Conservation (phyloP, 2,797 vertebrate species). For the Mormyrops boulengeri region DNA sequence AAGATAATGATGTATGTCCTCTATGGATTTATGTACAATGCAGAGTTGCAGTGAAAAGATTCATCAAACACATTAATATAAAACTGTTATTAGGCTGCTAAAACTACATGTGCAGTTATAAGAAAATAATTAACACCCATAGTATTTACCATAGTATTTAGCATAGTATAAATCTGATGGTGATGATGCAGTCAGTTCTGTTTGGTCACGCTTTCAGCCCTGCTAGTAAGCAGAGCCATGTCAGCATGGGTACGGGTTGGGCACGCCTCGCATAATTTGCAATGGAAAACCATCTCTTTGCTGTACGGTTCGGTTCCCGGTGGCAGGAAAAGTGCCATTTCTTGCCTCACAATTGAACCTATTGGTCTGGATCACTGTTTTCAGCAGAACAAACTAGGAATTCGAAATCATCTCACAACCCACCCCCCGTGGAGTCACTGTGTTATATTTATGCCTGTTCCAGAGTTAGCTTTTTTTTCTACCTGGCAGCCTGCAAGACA, state of each 20-base stretch:
- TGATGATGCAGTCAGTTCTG: neutral
- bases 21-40: neutral
- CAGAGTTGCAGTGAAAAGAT: neutral
- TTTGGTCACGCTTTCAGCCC: neutral
- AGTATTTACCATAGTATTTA: neutral
- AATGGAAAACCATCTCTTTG: neutral
- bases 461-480: neutral
- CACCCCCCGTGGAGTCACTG: neutral
- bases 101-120: neutral
- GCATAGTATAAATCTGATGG: neutral
- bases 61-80: neutral
- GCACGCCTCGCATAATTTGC: neutral
- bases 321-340: neutral
- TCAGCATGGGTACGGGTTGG: neutral
- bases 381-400: neutral
- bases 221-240: neutral
- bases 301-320: neutral
- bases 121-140: neutral
- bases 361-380: neutral
- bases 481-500: neutral
- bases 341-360: neutral
- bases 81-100: neutral
- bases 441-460: slow-evolving; percentile 20
- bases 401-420: neutral
- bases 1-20: neutral